Base-by-base conservation (phyloP, 2,797 vertebrate species). In the Petrocephalus schoutedeni region DNA sequence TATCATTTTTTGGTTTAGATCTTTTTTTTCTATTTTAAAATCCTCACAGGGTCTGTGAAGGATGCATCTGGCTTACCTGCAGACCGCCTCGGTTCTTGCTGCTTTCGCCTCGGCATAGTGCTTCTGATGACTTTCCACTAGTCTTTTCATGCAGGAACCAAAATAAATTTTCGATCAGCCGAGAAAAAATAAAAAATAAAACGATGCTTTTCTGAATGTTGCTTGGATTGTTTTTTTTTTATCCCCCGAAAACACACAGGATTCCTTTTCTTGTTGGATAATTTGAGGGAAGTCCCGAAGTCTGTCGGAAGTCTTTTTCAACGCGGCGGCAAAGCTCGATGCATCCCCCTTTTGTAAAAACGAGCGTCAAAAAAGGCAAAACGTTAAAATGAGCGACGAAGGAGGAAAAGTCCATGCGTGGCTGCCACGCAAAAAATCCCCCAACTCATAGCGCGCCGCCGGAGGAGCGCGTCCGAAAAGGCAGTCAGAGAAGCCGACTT, bases 101-200 rank as follows among this genome's bases (percentile, higher is more conserved):
- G 98, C 96, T 98, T 98, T 96, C 97, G 98, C 96, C 97, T 97
- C 96, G 97, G 97, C 97, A 96, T 96, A 92, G 95, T 97, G 95
- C 95, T 91, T 92, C 95, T 91, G 95, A 94, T 94, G 96, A 94
- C 95, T 96, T 94, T 96, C 96, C 97, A 95, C 97, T 96, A 96
- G 94, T 95, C 95, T 96, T 97, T 95, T 96, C 96, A 96, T 97
- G 95, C 96, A 96, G 96, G 94, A 94, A 95, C 93, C 88, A 94
- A 92, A 92, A 90, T 90, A 90, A 71, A 89, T 41, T 92, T 94
- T 94, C 92, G 91, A 84, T 94, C 93, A 95, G 82, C 92, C 93
- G 91, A 87, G 87, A 92, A 91, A 93, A 94, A 94, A 85, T 56
- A 74, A 84, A 58, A 74, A 57, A 64, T 12, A 54, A 77, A 59